These are phyloP conservation scores for Murina feae DNA, from an alignment of 2,113 vertebrate species.

Conservation along the genomic window DNA sequence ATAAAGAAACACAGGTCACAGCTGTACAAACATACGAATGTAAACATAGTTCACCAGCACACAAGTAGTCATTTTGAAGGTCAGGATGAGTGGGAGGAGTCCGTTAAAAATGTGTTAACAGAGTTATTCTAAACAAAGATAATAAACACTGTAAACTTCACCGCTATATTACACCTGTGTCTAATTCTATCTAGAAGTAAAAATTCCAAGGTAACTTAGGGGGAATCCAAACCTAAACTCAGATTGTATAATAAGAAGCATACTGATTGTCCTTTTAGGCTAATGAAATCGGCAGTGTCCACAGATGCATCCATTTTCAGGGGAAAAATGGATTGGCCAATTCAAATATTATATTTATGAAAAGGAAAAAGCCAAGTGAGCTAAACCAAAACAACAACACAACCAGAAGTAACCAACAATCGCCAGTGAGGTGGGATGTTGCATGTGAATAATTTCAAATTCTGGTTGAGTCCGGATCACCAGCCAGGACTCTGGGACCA, in stretches of 20 bases:
- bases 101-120: not conserved
- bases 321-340: not conserved
- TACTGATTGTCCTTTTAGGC: not conserved
- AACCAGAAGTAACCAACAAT: not conserved
- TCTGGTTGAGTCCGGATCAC: not conserved
- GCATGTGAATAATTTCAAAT: not conserved
- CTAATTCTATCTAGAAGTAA: constrained; percentile 41
- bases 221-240: not conserved
- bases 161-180: not conserved
- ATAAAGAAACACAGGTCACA: not conserved
- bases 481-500: not conserved
- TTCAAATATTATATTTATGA: not conserved
- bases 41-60: constrained; percentile 41
- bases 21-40: not conserved
- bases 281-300: not conserved
- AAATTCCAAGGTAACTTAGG: not conserved
- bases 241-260: not conserved
- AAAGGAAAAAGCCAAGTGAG: not conserved
- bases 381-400: not conserved
- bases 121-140: constrained; percentile 14
- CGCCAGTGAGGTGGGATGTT: not conserved
- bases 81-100: not conserved
- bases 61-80: not conserved
- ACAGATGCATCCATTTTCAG: not conserved
- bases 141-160: not conserved